Base-by-base conservation (phyloP, 2,888 invertebrate species). In the Entomobrya multifasciata region DNA sequence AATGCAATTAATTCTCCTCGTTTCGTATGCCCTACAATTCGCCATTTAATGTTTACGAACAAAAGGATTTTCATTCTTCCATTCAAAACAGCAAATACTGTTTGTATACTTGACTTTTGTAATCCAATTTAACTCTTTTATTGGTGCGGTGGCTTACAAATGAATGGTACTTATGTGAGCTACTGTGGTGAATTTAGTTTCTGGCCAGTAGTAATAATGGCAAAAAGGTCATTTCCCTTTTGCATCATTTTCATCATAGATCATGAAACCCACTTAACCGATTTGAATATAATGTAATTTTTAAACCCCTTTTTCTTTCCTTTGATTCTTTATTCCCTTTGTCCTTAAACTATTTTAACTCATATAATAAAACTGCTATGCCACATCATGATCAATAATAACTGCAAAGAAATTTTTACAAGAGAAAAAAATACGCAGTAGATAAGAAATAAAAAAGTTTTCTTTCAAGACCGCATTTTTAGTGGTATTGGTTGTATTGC, bases 201-300 rank as follows among this genome's bases (percentile, higher is more conserved):
- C 47, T 41, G 13, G 67, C 52, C 2, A 55, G 20, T 36, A 67
- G n/a, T n/a, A n/a, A n/a, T n/a, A n/a, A n/a, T n/a, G n/a, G n/a
- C n/a, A n/a, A n/a, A 30, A 30, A 55, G 55, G 55, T 76, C 74
- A 74, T 76, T 30, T 11, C 55, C 74, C 52, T 76, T n/a, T n/a
- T n/a, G n/a, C 22, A 15, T n/a, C 44, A 11, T 5, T 11, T 8
- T 44, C 44, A 44, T 44, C 20, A 55, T 55, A 20, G 52, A 44
- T 76, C 15, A 72, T 76, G 30, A 55, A 55, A 30, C 49, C 13
- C 70, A 47, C 30, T 55, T 72, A 11, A 52, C 30, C 20, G 30
- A 76, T 76, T 76, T 76, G 55, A 76, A 55, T 76, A 30, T 52
- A 55, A 76, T 55, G 55, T 30, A 36, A 55, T 55, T 76, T 55